Evolutionary conservation across 1,140 invertebrate genomes (phyloP).

Genomic region (Cotesia typhae): DNA sequence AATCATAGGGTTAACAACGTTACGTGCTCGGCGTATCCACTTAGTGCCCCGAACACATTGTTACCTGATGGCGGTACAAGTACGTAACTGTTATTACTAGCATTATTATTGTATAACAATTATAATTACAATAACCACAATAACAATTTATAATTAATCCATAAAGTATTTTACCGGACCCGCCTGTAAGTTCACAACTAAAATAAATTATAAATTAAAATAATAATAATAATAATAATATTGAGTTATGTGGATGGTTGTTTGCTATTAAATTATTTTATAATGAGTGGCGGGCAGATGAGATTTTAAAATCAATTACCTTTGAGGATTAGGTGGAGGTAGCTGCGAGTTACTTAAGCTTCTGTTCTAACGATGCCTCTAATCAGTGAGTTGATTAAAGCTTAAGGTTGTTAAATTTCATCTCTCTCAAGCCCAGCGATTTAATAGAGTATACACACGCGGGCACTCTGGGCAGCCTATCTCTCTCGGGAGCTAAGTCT

Average conservation of each 20-base stretch:
- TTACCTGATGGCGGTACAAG: constrained; percentile 93
- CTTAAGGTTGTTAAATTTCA: constrained; percentile 17
- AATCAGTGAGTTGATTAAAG: constrained; percentile 33
- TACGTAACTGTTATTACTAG: constrained; percentile 65
- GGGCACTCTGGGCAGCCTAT: neutral
- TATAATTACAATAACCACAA: constrained; percentile 3
- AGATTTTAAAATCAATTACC: constrained; percentile 17
- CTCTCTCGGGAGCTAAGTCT: too few relatives aligned
- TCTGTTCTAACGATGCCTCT: constrained; percentile 26
- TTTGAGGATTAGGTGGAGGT: constrained; percentile 2
- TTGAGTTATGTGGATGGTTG: too few relatives aligned
- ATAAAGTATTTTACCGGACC: neutral
- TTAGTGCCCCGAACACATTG: constrained; percentile 95
- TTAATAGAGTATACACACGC: too few relatives aligned
- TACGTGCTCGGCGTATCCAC: constrained; percentile 96
- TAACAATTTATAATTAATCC: neutral
- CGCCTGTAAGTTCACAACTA: neutral
- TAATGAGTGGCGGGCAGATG: too few relatives aligned
- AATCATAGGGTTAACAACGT: constrained; percentile 73
- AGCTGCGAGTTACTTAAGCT: constrained; percentile 1
- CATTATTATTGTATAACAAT: neutral
- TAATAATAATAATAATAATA: too few relatives aligned
- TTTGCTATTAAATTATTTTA: too few relatives aligned
- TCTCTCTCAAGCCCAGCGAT: neutral
- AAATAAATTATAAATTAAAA: neutral